These are phyloP conservation scores for Charaxes varanes DNA, from an alignment of 1,140 invertebrate species.

Conservation along the genomic window DNA sequence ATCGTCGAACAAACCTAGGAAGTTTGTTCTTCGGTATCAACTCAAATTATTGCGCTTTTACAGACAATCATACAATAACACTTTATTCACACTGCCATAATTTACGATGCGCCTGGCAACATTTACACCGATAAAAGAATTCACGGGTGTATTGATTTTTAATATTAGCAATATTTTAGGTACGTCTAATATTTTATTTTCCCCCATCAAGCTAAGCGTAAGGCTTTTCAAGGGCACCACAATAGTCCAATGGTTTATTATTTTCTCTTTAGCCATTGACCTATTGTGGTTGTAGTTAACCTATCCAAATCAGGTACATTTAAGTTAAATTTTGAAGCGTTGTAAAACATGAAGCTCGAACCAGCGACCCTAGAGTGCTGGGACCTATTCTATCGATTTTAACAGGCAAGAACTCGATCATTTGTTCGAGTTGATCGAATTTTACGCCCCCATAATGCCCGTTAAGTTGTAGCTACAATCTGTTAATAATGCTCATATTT, in stretches of 20 bases:
- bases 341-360: slow-evolving; percentile 28
- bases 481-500: slow-evolving; percentile 57
- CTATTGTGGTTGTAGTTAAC: no score
- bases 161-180: no score
- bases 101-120: slow-evolving; percentile 25
- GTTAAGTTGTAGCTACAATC: slow-evolving; percentile 28
- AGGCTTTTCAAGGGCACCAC: no score
- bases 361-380: slow-evolving; percentile 28
- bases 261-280: no score
- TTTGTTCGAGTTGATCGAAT: slow-evolving; percentile 34
- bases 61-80: slow-evolving; percentile 7
- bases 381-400: slow-evolving; percentile 32
- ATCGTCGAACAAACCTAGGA: slow-evolving; percentile 1
- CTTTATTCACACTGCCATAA: slow-evolving; percentile 30
- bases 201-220: no score
- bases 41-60: background rate
- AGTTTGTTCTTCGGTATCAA: background rate
- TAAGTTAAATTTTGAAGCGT: slow-evolving; percentile 28
- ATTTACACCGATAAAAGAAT: slow-evolving; percentile 31
- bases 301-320: slow-evolving; percentile 58
- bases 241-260: no score
- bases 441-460: slow-evolving; percentile 31
- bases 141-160: no score
- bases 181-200: no score
- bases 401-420: slow-evolving; percentile 56